These are phyloP conservation scores for Bucco capensis DNA, from an alignment of 2,113 vertebrate species.

Conservation along the genomic window DNA sequence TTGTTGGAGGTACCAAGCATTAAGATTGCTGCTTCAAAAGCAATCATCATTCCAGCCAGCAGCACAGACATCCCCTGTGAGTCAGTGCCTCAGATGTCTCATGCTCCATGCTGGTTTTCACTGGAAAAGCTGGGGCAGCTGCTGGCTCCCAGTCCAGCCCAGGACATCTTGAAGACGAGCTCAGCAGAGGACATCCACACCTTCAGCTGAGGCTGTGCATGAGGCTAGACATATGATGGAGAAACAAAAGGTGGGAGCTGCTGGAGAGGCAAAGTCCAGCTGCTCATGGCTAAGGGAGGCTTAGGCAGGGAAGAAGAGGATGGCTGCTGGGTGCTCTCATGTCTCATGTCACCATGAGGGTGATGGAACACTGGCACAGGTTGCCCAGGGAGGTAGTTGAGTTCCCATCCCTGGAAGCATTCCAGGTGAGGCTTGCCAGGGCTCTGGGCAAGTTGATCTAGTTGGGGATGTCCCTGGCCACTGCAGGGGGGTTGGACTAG, in stretches of 20 bases:
- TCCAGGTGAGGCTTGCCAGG: too few species aligned
- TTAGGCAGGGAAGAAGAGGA: neutral
- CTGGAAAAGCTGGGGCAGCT: neutral
- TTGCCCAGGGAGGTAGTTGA: too few species aligned
- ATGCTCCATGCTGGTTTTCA: rapidly evolving
- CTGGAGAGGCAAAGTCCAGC: rapidly evolving
- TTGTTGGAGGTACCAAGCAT: neutral
- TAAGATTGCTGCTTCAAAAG: neutral
- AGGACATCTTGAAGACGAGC: too few species aligned
- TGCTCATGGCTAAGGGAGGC: rapidly evolving
- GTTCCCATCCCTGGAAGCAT: too few species aligned
- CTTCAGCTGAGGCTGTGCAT: rapidly evolving
- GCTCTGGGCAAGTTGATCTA: too few species aligned
- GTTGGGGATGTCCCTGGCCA: too few species aligned
- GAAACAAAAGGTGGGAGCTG: neutral
- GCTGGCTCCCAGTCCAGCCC: too few species aligned
- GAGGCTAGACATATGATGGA: rapidly evolving
- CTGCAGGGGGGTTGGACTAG: too few species aligned
- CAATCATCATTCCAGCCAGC: neutral
- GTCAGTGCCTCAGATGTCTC: rapidly evolving
- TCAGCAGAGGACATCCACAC: neutral
- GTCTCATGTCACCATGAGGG: too few species aligned
- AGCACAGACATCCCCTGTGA: rapidly evolving
- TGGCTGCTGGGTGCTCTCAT: rapidly evolving
- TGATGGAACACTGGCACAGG: too few species aligned